Evolutionary conservation across 2,888 invertebrate species (phyloP), one percentile per base, ranked within the genome.

Genomic region (Tipula helvola): DNA sequence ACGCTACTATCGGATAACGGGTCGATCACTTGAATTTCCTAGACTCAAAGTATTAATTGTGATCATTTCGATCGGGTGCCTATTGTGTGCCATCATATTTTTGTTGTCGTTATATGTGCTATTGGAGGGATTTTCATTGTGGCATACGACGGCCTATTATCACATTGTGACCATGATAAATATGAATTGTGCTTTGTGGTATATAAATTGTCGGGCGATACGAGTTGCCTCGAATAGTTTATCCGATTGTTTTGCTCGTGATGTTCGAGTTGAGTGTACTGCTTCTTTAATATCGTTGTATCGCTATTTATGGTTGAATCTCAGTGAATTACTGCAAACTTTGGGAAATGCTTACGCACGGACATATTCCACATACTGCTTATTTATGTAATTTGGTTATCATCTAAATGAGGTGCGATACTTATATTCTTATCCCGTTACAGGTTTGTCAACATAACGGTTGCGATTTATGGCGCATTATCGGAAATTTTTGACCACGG

Each of bases 101-200:
- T 90, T 95, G 39, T 90, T 94, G 18, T 93, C 94, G 41, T 90
- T 95, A 1, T 94, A 93, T 88, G 93, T 93, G 2, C 90, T 95
- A 13, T 89, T 95, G 87, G 94, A 94, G 85, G 89, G 95, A 0
- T 95, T 94, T 89, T 92, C 93, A 3, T 89, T 95, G 12, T 93
- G 93, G 89, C 95, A 95, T 88, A 95, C 95, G 0, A 90, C 91
- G 52, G 90, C 90, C 1, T 90, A 90, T 88, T 93, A 93, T 89
- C 95, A 95, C 88, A 94, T 95, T 85, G 94, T 95, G 44, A 95
- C 93, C 0, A 95, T 94, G 94, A 94, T 95, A 86, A 95, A 95
- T 88, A 95, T 95, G 95, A 95, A 95, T 89, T 94, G 94, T 88
- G 94, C 95, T 0, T 91, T 95, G 2, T 95, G 95, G 95, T 95